Evolutionary conservation across 2,797 vertebrate species (phyloP).

Genomic region (Avahi laniger): DNA sequence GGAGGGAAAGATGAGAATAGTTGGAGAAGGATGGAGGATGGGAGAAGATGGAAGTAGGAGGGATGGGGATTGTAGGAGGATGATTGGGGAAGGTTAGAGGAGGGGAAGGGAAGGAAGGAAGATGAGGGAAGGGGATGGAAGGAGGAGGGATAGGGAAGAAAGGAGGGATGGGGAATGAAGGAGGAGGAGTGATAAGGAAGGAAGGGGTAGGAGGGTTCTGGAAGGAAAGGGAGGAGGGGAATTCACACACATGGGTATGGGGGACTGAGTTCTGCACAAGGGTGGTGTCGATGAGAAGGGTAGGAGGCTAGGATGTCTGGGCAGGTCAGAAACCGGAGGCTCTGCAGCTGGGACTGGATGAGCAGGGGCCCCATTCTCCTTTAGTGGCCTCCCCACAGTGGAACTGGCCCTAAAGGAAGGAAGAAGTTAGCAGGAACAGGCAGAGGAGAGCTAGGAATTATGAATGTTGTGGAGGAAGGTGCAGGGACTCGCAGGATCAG

Average conservation of each 20-base stretch:
- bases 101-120: no score
- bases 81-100: no score
- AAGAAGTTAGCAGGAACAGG: not conserved
- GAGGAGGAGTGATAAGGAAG: no score
- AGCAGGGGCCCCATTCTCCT: no score
- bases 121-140: no score
- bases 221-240: not conserved
- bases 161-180: no score
- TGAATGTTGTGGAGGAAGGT: not conserved
- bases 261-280: not conserved
- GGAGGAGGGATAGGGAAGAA: no score
- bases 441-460: not conserved
- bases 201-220: no score
- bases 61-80: no score
- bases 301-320: not conserved
- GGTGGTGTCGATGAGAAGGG: not conserved
- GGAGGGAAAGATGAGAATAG: not conserved
- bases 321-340: no score
- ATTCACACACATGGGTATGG: not conserved
- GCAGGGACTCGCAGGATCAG: not conserved
- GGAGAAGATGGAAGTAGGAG: not conserved
- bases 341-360: no score
- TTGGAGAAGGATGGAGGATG: constrained; percentile 84
- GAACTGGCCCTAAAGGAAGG: not conserved
- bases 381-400: no score